A percentile compares a stretch with the other conserved stretches of the same genome.
Evolutionary conservation across 2,888 invertebrate species (phyloP).

Genomic region (Stratiomys singularior): DNA sequence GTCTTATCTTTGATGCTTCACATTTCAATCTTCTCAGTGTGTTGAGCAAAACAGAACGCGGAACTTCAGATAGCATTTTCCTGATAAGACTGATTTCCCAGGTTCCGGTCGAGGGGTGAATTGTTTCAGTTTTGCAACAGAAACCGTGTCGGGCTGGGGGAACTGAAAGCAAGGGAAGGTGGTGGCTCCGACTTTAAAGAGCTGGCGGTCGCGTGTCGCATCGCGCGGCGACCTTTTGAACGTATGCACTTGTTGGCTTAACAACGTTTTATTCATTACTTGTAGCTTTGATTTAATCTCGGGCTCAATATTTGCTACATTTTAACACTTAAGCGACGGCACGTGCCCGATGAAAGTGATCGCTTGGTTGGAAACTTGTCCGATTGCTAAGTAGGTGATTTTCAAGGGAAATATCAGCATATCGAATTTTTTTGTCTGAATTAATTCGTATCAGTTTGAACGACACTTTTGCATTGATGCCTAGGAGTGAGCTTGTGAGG

Average conservation of each 20-base stretch:
- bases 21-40: background rate
- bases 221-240: constrained; percentile 30
- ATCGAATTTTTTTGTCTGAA: no score
- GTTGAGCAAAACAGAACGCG: background rate
- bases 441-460: no score
- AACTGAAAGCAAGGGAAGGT: background rate
- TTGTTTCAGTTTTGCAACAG: background rate
- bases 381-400: background rate
- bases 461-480: no score
- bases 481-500: no score
- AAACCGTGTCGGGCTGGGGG: no score
- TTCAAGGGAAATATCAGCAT: no score
- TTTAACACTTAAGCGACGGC: constrained; percentile 47
- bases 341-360: constrained; percentile 50
- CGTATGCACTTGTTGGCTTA: constrained; percentile 48
- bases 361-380: constrained; percentile 45
- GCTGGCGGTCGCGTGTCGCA: constrained; percentile 44
- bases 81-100: constrained; percentile 37
- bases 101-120: constrained; percentile 26
- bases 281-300: constrained; percentile 48
- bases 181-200: background rate
- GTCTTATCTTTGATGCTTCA: constrained; percentile 1
- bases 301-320: constrained; percentile 43
- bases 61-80: background rate
- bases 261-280: constrained; percentile 36